Base-by-base conservation (phyloP, 2,888 invertebrate species). In the Frankliniella fusca region DNA sequence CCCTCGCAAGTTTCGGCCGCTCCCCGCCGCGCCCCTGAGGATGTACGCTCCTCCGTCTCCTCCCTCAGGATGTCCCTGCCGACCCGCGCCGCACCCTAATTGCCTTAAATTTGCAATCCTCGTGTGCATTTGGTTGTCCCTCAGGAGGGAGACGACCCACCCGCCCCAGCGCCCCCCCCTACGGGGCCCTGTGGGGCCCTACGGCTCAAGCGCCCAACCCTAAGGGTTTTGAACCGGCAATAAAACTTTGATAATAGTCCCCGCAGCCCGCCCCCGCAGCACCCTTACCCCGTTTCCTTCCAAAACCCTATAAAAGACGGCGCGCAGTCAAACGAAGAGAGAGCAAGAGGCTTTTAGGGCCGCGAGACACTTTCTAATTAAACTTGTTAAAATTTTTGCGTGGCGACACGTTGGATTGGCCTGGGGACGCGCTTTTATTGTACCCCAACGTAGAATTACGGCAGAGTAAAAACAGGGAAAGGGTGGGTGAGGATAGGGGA, bases 341-440 rank as follows among this genome's bases (percentile, higher is more conserved):
- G 70, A 23, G 70, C 23, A 70, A 23, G 70, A 27, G 9, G 70
- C 70, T 76, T 23, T 70, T 27, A 76, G 70, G 70, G 27, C 27
- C 27, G 70, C 23, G 70, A 20, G 61, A 76, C 70, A 76, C 23
- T 76, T 76, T 23, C 70, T 76, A 76, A 76, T 76, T 76, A 76
- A 76, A 76, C 70, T 76, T 76, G 70, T 76, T 23, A 27, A 76
- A 76, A 76, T 76, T 76, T 76, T 76, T 76, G 70, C 70, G 61
- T 61, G 61, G 38, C 38, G 38, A 54, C 12, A 15, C 54, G 54
- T 20, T 15, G 20, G 54, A 11, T 54, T 11, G 18, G 70, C 70
- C 27, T 76, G 23, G 70, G 2, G 70, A 76, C 70, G 27, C 70
- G 70, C 27, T 27, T 76, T 23, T 76, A 61, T 61, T 12, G 70